phyloP scores from a whole-genome alignment of 2,797 vertebrate genomes.

The Schizopygopsis malacanthus region DNA sequence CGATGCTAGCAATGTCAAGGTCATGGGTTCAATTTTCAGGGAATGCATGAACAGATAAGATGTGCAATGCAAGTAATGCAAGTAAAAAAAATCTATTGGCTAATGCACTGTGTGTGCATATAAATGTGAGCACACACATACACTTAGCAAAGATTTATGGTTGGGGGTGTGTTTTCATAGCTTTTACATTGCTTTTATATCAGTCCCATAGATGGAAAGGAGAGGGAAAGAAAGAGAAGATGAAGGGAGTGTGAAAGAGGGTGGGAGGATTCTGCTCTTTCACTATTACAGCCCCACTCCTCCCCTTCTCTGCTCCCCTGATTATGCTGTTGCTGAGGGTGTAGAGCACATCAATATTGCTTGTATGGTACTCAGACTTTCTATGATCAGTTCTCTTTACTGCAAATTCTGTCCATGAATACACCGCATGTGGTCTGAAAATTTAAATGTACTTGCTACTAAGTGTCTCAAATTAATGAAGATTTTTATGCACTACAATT shows the following conservation, averaged over 20 bases:
- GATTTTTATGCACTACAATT: neutral
- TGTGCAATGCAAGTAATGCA: neutral
- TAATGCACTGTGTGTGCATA: neutral
- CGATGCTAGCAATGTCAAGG: conserved; percentile 3
- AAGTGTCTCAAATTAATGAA: neutral
- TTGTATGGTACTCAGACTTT: neutral
- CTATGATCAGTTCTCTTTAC: neutral
- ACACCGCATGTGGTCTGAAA: neutral
- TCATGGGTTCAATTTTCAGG: neutral
- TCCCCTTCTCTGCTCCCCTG: neutral
- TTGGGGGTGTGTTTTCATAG: conserved; percentile 31
- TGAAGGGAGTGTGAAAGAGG: conserved; percentile 32
- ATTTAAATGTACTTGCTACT: neutral
- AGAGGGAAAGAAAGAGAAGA: conserved; percentile 5
- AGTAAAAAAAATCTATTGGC: neutral
- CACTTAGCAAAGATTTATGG: conserved; percentile 12
- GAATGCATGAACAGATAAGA: neutral
- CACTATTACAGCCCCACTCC: neutral
- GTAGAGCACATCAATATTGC: conserved; percentile 12
- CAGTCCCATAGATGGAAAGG: conserved; percentile 7
- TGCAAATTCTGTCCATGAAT: neutral
- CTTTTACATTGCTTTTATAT: conserved; percentile 44
- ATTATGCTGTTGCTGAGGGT: conserved; percentile 14
- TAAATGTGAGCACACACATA: conserved; percentile 15
- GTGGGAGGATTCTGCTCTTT: conserved; percentile 22